Percentiles rank a stretch among this genome's conserved stretches.
Conservation (phyloP, 1,140 invertebrate species). For the Heliconius eleuchia region DNA sequence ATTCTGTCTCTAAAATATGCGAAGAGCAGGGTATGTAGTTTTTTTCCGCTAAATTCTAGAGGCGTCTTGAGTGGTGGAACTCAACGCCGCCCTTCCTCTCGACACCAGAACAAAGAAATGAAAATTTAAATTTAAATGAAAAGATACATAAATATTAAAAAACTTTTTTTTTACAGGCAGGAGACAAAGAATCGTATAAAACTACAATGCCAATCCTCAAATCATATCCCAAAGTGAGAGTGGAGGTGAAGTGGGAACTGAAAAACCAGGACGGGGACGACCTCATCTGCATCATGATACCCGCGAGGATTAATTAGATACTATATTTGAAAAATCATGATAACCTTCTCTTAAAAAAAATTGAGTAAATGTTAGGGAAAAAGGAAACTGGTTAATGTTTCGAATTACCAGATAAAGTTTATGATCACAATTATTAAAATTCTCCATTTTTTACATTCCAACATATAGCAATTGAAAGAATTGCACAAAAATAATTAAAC, state of each 20-base stretch:
- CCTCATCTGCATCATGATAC: constrained; percentile 86
- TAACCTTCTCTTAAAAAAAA: too few species aligned
- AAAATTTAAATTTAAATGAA: too few species aligned
- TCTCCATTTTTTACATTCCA: constrained; percentile 4
- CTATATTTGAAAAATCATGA: background rate
- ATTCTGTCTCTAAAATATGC: too few species aligned
- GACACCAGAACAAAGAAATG: too few species aligned
- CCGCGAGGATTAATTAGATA: constrained; percentile 80
- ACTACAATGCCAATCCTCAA: constrained; percentile 83
- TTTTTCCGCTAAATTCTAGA: too few species aligned
- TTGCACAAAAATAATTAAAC: background rate
- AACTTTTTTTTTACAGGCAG: constrained; percentile 59
- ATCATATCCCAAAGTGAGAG: constrained; percentile 85
- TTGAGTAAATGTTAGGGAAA: too few species aligned
- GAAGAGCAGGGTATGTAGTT: too few species aligned
- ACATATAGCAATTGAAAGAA: background rate
- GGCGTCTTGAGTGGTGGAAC: too few species aligned
- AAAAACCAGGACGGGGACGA: constrained; percentile 82
- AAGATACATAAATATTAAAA: background rate
- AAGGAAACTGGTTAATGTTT: background rate
- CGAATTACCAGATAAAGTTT: background rate
- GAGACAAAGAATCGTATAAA: constrained; percentile 82
- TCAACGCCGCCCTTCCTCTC: too few species aligned
- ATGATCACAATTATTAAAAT: background rate
- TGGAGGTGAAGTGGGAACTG: constrained; percentile 88